Base-by-base conservation (phyloP, 2,888 invertebrate genomes). In the Acleris emargana region DNA sequence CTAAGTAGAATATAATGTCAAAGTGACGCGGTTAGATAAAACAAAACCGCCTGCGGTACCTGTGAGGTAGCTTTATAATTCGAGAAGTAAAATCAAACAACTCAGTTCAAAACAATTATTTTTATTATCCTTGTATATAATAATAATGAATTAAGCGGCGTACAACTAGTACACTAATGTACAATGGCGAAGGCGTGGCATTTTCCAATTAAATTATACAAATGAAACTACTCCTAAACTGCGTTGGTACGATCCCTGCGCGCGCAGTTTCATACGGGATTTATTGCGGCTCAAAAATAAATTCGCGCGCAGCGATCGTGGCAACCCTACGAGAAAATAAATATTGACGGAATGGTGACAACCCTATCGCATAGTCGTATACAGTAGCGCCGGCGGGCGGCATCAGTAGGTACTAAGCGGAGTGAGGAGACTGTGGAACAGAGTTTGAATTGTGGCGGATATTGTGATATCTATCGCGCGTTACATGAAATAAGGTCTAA, bases 71-170 rank as follows among this genome's bases (percentile, higher is more conserved):
- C 6, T 28, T 28, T 28, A 28, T 28, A 28, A 28, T 28, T 6
- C 7, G 43, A 45, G 17, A n/a, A 43, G 16, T n/a, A 1, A 73
- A 84, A 81, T 80, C 73, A 88, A 83, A 84, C 74, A 67, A 73
- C 60, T 72, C 67, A 64, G 20, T 79, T 89, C 81, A 87, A 91
- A 91, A 91, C 91, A 91, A 91, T 89, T 89, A 88, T 87, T 87
- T 81, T 89, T 87, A 87, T 87, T 89, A 85, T 86, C 88, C 79
- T 87, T 87, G 88, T 90, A 86, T 87, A 64, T 66, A 66, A 87
- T 87, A 84, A 83, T 87, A 84, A 86, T 87, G 83, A 84, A 83
- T 88, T 88, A 89, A 90, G 90, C 89, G 76, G 84, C 84, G 81
- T 86, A 88, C 85, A 85, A 73, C 84, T 87, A 87, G 85, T 86